Percentiles rank a stretch among this genome's conserved stretches.
phyloP scores from a whole-genome alignment of 2,113 vertebrate species.

The Daboia siamensis region DNA sequence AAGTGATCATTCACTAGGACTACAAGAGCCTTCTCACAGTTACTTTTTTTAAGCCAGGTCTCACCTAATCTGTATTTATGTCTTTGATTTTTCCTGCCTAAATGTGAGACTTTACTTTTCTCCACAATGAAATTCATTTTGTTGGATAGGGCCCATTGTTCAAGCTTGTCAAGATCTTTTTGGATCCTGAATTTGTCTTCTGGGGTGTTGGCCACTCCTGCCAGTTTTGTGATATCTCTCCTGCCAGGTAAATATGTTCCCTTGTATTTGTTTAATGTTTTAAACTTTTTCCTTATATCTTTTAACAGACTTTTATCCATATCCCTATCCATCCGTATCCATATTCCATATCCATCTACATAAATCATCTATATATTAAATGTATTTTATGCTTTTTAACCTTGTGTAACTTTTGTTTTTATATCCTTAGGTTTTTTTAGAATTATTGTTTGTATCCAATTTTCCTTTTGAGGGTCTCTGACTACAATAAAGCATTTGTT shows the following conservation, averaged over 20 bases:
- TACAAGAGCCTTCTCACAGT: no score
- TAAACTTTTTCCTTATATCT: background rate
- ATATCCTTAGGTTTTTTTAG: background rate
- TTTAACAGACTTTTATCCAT: background rate
- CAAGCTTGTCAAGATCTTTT: no score
- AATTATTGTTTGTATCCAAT: background rate
- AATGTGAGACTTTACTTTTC: no score
- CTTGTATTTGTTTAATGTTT: background rate
- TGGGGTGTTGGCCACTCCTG: no score
- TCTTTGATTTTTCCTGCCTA: no score
- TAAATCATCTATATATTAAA: background rate
- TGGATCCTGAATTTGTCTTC: no score
- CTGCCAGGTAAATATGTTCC: background rate
- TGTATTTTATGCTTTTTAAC: background rate
- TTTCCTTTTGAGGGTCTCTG: background rate
- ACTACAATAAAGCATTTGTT: background rate
- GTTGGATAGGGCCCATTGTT: no score
- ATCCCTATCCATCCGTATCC: background rate
- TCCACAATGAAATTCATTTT: no score
- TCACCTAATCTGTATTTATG: no score
- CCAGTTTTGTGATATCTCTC: background rate
- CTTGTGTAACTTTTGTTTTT: background rate
- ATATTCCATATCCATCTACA: background rate
- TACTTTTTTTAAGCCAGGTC: no score
- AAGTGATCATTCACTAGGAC: no score